Percentiles rank a stretch among this genome's conserved stretches.
phyloP scores from a whole-genome alignment of 2,888 invertebrate species.

The Tenthredo mesomela region DNA sequence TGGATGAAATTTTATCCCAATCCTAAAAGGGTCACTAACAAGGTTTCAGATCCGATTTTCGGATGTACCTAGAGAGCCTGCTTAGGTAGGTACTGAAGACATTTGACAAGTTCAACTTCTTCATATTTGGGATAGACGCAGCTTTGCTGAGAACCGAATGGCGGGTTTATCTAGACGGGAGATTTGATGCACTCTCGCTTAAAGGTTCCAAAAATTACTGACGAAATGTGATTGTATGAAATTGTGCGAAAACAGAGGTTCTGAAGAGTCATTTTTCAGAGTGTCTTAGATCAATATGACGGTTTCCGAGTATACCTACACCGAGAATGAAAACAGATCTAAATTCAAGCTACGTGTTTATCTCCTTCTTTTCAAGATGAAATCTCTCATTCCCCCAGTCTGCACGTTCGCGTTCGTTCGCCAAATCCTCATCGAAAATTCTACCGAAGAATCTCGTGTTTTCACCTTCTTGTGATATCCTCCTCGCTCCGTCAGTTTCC shows the following conservation, averaged over 20 bases:
- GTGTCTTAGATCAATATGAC: neutral
- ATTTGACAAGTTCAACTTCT: neutral
- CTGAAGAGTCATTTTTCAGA: neutral
- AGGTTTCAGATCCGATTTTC: neutral
- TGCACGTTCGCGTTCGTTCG: neutral
- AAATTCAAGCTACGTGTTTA: slow-evolving; percentile 8
- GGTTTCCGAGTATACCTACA: neutral
- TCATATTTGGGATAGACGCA: neutral
- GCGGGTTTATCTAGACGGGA: no score
- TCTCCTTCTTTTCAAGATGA: slow-evolving; percentile 21
- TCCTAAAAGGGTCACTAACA: neutral
- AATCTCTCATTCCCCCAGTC: neutral
- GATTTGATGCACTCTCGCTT: no score
- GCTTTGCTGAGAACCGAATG: no score
- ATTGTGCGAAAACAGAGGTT: neutral
- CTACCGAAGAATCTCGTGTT: neutral
- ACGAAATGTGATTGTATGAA: no score
- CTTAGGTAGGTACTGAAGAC: neutral
- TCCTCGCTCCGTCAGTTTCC: neutral
- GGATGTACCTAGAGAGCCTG: neutral
- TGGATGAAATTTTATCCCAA: neutral
- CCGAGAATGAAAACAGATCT: neutral
- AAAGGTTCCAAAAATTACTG: no score
- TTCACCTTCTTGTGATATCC: neutral
- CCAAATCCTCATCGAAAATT: neutral